Evolutionary conservation across 2,797 vertebrate genomes (phyloP).

Genomic region (Brotula barbata): DNA sequence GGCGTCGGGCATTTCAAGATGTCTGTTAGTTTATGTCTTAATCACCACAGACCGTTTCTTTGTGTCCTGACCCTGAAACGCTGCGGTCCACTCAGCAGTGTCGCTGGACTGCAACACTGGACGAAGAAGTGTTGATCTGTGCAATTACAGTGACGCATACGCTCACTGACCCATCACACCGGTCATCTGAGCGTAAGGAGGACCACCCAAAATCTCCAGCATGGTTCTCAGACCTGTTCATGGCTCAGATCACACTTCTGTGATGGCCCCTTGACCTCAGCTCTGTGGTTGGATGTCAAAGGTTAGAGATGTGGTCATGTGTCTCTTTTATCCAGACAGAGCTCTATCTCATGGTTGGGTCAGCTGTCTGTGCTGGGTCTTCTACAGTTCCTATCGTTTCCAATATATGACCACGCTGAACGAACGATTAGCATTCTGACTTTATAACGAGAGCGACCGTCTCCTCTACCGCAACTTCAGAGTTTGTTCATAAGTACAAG

Average conservation of each 20-base stretch:
- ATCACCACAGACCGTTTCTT: slow-evolving; percentile 59
- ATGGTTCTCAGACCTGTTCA: slow-evolving; percentile 63
- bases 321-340: slow-evolving; percentile 57
- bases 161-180: slow-evolving; percentile 67
- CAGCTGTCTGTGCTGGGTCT: slow-evolving; percentile 20
- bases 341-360: slow-evolving; percentile 49
- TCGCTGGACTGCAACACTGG: slow-evolving; percentile 54
- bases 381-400: slow-evolving; percentile 35
- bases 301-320: slow-evolving; percentile 71
- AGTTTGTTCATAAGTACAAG: slow-evolving; percentile 48
- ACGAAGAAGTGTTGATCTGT: slow-evolving; percentile 76
- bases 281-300: slow-evolving; percentile 54
- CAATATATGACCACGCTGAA: slow-evolving; percentile 36
- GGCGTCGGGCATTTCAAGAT: slow-evolving; percentile 61
- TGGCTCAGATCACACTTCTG: slow-evolving; percentile 60
- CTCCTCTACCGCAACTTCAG: slow-evolving; percentile 56
- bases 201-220: slow-evolving; percentile 71
- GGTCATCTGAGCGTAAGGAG: slow-evolving; percentile 49
- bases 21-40: slow-evolving; percentile 61
- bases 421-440: slow-evolving; percentile 32
- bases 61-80: slow-evolving; percentile 68
- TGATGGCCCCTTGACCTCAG: slow-evolving; percentile 62
- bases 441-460: slow-evolving; percentile 27
- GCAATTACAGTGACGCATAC: slow-evolving; percentile 73
- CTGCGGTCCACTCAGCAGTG: slow-evolving; percentile 57